Base-by-base conservation (phyloP, 2,888 invertebrate genomes). In the Hyles lineata region DNA sequence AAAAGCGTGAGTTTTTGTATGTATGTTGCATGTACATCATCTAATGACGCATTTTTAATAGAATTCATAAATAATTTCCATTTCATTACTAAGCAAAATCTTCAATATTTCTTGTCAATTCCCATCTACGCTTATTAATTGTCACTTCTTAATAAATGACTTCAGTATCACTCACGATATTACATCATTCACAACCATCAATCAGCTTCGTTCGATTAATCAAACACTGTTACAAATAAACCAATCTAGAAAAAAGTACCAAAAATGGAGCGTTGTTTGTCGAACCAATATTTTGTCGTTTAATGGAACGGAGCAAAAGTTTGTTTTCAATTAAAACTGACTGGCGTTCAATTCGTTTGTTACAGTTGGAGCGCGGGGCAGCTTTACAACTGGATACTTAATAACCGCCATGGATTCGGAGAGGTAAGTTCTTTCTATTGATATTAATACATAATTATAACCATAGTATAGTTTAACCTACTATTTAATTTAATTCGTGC, bases 351-450 rank as follows among this genome's bases (percentile, higher is more conserved):
- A 35, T 35, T 35, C 11, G n/a, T 32, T 70, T 87, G 85, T 90
- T 90, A 6, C 89, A 91, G 91, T 82, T 82, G 74, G 78, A 62
- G 74, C 71, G 75, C 72, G 74, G 60, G 76, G 79, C 77, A 78
- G 82, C 81, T 80, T 83, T 80, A 84, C 88, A 86, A 81, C 90
- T 92, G 91, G 92, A 86, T 83, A 76, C 83, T 83, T 71, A 75
- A 76, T 88, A 82, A 85, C 73, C 83, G 81, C 74, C 79, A 92
- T 92, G 92, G 92, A 92, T 88, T 92, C 92, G 70, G 92, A 92
- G 88, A 92, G 92, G 92, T 92, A 76, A 84, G 87, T 73, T 23
- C 3, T 55, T 70, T n/a, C 21, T 52, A 19, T 35, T 43, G 21
- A 8, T n/a, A 9, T 21, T n/a, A 9, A 35, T 35, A 35, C 35